Evolutionary conservation across 2,797 vertebrate genomes (phyloP).

Genomic region (Scleropages formosus): DNA sequence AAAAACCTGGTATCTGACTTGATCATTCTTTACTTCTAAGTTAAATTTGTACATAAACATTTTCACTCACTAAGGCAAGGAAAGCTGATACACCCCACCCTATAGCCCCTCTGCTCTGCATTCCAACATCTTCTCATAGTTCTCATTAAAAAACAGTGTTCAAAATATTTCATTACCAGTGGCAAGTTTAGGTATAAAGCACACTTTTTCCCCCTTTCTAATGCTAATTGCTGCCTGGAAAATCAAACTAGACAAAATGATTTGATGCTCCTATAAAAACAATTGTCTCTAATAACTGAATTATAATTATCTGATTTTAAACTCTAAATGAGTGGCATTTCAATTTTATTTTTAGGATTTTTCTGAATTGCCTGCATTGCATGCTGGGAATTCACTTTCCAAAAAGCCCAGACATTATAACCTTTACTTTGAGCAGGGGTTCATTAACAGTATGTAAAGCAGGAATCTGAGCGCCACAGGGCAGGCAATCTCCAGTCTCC

Average conservation of each 20-base stretch:
- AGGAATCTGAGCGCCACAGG: no score
- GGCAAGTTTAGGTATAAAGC: no score
- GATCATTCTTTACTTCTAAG: no score
- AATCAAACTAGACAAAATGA: neutral
- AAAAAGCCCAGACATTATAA: neutral
- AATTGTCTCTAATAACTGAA: neutral
- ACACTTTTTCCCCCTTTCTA: neutral
- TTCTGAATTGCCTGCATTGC: neutral
- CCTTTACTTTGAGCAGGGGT: neutral
- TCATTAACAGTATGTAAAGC: neutral
- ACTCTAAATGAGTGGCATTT: neutral
- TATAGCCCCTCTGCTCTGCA: no score
- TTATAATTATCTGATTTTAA: constrained; percentile 2
- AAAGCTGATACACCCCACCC: no score
- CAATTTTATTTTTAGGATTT: neutral
- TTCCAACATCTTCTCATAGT: no score
- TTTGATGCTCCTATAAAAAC: neutral
- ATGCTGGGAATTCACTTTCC: neutral
- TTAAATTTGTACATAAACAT: no score
- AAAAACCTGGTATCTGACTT: no score
- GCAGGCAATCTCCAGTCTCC: no score
- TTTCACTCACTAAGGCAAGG: no score
- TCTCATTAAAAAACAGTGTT: no score
- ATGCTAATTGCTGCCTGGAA: constrained; percentile 1
- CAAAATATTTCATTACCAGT: no score